phyloP scores from a whole-genome alignment of 2,113 vertebrate species.

The Corydoras sp. region DNA sequence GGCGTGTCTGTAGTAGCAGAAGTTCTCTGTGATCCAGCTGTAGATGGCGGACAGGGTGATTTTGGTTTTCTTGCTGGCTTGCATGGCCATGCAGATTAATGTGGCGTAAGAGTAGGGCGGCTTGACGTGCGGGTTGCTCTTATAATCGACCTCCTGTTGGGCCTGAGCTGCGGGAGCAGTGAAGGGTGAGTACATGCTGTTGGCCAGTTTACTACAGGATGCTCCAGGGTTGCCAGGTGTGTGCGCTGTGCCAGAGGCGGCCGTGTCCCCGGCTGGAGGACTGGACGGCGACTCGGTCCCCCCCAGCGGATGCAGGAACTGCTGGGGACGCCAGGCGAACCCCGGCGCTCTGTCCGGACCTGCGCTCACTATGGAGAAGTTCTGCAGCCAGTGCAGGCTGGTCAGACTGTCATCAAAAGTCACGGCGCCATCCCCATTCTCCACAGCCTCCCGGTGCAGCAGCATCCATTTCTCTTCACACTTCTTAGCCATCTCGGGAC shows the following conservation, averaged over 20 bases:
- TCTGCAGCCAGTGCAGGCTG: slow-evolving; percentile 81
- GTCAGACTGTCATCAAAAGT: slow-evolving; percentile 77
- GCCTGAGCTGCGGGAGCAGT: slow-evolving; percentile 48
- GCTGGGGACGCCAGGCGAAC: slow-evolving; percentile 55
- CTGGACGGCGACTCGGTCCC: slow-evolving; percentile 71
- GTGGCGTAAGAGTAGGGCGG: slow-evolving; percentile 79
- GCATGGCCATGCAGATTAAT: slow-evolving; percentile 83
- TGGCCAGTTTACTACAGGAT: slow-evolving; percentile 55
- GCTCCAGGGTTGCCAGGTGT: slow-evolving; percentile 64
- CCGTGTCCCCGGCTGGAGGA: slow-evolving; percentile 73
- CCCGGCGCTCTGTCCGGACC: slow-evolving; percentile 61
- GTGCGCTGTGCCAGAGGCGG: slow-evolving; percentile 65
- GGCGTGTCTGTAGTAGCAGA: slow-evolving; percentile 79
- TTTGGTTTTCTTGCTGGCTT: slow-evolving; percentile 75
- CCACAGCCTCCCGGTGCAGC: slow-evolving; percentile 58
- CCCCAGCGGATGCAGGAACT: slow-evolving; percentile 48
- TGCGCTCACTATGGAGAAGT: slow-evolving; percentile 75
- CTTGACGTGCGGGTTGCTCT: slow-evolving; percentile 70
- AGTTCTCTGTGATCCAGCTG: slow-evolving; percentile 80
- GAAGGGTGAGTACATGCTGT: slow-evolving; percentile 38
- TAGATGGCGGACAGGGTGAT: slow-evolving; percentile 80
- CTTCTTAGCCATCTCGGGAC: slow-evolving; percentile 63
- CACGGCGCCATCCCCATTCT: slow-evolving; percentile 49
- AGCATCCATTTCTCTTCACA: slow-evolving; percentile 66
- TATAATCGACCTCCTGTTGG: slow-evolving; percentile 69